Percentiles rank a stretch among this genome's conserved stretches.
Evolutionary conservation across 2,888 invertebrate genomes (phyloP).

Genomic region (Listrodromus nycthemerus): DNA sequence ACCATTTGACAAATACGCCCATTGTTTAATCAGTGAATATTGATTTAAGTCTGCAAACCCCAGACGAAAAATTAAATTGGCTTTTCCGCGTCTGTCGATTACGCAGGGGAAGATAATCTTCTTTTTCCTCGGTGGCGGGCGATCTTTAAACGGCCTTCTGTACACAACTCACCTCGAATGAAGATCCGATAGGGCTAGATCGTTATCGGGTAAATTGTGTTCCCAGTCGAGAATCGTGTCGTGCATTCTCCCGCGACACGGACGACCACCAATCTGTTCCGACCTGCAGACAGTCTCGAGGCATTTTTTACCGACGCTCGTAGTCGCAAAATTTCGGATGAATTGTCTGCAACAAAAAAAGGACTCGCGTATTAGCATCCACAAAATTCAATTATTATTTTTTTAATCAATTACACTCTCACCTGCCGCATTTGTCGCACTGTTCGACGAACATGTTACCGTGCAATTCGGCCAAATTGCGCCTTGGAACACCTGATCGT

Average conservation of each 20-base stretch:
- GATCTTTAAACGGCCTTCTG: too few relatives aligned
- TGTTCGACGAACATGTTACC: conserved; percentile 99
- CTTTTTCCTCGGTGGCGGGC: too few relatives aligned
- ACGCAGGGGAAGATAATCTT: too few relatives aligned
- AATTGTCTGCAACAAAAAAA: conserved; percentile 88
- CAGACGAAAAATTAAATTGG: too few relatives aligned
- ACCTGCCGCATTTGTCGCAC: conserved; percentile 95
- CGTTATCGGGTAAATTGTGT: conserved; percentile 94
- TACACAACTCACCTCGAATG: conserved; percentile 90
- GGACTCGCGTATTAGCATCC: neutral
- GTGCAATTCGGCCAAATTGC: conserved; percentile 95
- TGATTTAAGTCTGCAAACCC: too few relatives aligned
- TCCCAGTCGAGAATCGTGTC: conserved; percentile 99
- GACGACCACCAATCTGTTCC: conserved; percentile 87
- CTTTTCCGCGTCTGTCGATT: too few relatives aligned
- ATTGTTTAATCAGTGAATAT: too few relatives aligned
- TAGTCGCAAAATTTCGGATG: conserved; percentile 90
- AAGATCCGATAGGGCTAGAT: conserved; percentile 92
- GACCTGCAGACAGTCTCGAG: conserved; percentile 89
- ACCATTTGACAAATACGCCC: too few relatives aligned
- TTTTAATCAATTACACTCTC: conserved; percentile 63
- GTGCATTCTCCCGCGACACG: conserved; percentile 94
- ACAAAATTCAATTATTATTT: neutral
- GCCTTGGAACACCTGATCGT: conserved; percentile 93
- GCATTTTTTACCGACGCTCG: conserved; percentile 91